Evolutionary conservation across 2,888 invertebrate genomes (phyloP), one percentile per base, ranked within the genome.

Genomic region (Melieria omissa): DNA sequence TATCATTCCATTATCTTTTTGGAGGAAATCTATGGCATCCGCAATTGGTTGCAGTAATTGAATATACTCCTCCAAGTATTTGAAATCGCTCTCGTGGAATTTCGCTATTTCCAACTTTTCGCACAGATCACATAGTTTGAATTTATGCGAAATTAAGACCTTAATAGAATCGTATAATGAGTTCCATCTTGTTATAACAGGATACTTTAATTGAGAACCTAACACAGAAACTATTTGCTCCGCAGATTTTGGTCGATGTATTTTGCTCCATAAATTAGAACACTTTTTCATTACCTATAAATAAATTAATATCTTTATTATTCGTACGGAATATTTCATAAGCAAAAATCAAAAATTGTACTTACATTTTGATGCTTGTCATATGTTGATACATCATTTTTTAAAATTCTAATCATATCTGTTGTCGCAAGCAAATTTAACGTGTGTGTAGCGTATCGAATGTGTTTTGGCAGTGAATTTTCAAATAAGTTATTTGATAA

Each of bases 1-100:
- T 7, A 72, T 16, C 69, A 73, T 73, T 64, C 65, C 65, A 52
- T 73, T 44, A 45, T 70, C 57, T 52, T 66, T 73, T 73, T 70
- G 57, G 12, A 70, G 54, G 66, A 73, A 73, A 46, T 66, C 49
- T 65, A 70, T 65, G 44, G 57, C 65, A 57, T 73, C 70, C 52
- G 55, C 65, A 61, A 73, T 69, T 65, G 65, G 65, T 55, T 65
- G 54, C 57, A 73, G 65, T 58, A 72, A 64, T 46, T 68, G 67
- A 42, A 68, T 45, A 52, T 72, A 64, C 57, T 72, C 67, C 52
- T 67, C 63, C 64, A 67, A 60, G 64, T 64, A 72, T 47, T 68
- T 42, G 61, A 72, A 64, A 61, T 68, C 72, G 47, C 65, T 61
- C 46, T 72, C 68, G 54, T 60, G 72, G 58, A 72, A 68, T 45